phyloP scores from a whole-genome alignment of 2,888 invertebrate species.

The Apodemia mormo region DNA sequence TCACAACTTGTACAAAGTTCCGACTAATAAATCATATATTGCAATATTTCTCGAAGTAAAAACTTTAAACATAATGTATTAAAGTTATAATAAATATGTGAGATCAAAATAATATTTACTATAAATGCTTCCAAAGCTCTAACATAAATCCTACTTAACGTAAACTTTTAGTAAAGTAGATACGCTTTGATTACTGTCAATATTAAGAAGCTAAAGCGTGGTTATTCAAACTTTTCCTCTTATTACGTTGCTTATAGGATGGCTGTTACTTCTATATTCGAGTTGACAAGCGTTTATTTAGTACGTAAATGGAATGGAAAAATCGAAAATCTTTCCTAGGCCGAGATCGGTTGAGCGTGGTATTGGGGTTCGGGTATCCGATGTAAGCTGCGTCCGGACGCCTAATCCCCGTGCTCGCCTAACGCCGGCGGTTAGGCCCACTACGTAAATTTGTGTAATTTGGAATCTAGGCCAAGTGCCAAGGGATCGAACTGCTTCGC shows the following conservation, averaged over 20 bases:
- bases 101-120: constrained; percentile 11
- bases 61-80: background rate
- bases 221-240: constrained; percentile 76
- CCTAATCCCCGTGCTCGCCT: constrained; percentile 69
- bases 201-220: constrained; percentile 70
- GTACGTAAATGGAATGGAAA: constrained; percentile 50
- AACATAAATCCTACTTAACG: constrained; percentile 74
- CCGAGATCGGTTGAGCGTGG: constrained; percentile 64
- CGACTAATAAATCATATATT: background rate
- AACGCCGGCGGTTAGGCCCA: constrained; percentile 69
- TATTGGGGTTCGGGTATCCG: constrained; percentile 62
- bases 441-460: constrained; percentile 80
- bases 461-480: constrained; percentile 80
- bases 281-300: constrained; percentile 29
- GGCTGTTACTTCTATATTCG: constrained; percentile 47
- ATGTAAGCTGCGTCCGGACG: constrained; percentile 67
- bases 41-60: background rate
- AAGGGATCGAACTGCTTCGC: constrained; percentile 70
- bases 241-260: constrained; percentile 75
- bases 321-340: constrained; percentile 47
- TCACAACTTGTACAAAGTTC: background rate
- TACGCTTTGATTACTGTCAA: constrained; percentile 72
- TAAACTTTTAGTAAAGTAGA: constrained; percentile 75
- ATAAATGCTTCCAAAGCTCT: constrained; percentile 1
- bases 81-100: constrained; percentile 5